These are phyloP conservation scores for Andrena chrysosceles DNA, from an alignment of 2,888 invertebrate species.

Conservation along the genomic window DNA sequence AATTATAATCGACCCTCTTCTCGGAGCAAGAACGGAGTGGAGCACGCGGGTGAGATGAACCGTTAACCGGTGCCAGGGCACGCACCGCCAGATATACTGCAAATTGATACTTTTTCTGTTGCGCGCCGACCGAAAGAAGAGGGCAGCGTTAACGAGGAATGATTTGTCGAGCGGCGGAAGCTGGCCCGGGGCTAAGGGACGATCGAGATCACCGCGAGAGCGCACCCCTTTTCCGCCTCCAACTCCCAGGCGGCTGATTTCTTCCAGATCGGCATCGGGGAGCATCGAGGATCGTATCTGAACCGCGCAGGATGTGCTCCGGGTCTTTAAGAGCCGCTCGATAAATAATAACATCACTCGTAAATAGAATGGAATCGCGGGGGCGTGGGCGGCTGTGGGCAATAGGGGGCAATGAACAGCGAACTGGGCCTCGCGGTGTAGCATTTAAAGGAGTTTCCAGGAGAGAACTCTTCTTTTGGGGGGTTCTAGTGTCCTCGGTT, in stretches of 20 bases:
- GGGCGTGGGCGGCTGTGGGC: not conserved
- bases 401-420: not conserved
- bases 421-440: not conserved
- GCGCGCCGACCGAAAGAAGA: slow-evolving; percentile 50
- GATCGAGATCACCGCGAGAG: slow-evolving; percentile 28
- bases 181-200: slow-evolving; percentile 50
- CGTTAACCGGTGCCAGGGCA: slow-evolving; percentile 55
- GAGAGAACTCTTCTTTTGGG: too few relatives aligned
- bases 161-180: slow-evolving; percentile 75
- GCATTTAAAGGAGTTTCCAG: not conserved
- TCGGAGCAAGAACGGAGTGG: not conserved
- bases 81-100: slow-evolving; percentile 59
- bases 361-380: not conserved
- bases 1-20: not conserved
- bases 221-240: slow-evolving; percentile 30
- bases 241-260: not conserved
- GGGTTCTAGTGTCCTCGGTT: too few relatives aligned
- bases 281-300: not conserved
- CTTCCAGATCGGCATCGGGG: not conserved
- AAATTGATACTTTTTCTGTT: slow-evolving; percentile 76
- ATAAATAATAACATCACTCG: slow-evolving; percentile 6
- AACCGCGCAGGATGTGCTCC: not conserved
- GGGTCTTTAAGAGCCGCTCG: not conserved
- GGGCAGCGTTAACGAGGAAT: slow-evolving; percentile 76
- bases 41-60: slow-evolving; percentile 15